Base-by-base conservation (phyloP, 2,797 vertebrate species). In the Steatocranus sp. region DNA sequence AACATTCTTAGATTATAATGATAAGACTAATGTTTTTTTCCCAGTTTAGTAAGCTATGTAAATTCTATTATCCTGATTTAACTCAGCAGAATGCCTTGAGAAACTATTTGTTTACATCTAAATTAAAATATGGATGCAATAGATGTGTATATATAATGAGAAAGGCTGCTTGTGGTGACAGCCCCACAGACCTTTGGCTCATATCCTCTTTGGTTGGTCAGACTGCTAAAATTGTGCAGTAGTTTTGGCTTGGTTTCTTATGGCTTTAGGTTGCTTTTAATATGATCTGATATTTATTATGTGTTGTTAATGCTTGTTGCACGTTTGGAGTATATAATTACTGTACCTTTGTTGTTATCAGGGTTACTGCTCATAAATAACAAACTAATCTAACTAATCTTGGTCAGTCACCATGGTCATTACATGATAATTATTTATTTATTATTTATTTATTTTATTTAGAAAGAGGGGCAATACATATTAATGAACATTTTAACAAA, bases 41-140 rank as follows among this genome's bases (percentile, higher is more conserved):
- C 15, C 17, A 2, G 6, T 7, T 48, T 15, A 18, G 10, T 8
- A 0, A 70, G 10, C 10, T 70, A 30, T 70, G 15, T 2, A 30
- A 48, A 73, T 48, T 73, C 0, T 73, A 11, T 30, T 30, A 46
- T 73, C 10, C 6, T 73, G 0, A 48, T 48, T 27, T 27, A 30
- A 30, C 0, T 12, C 15, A 18, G 25, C 41, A 30, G 41, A 30
- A 30, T 30, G 17, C 0, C 41, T 12, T 30, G 41, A 17, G 9
- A 48, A 73, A 30, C 41, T 48, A 12, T 61, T 36, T 61, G 18
- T 61, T 61, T 61, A 36, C 34, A 61, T 61, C 18, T 36, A 1
- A 61, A 7, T 61, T 61, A n/a, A 61, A 34, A 61, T 61, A 3
- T 36, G 56, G 32, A 61, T 61, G 30, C 56, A 61, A 36, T 5